Evolutionary conservation across 2,888 invertebrate genomes (phyloP).

Genomic region (Linyphia triangularis): DNA sequence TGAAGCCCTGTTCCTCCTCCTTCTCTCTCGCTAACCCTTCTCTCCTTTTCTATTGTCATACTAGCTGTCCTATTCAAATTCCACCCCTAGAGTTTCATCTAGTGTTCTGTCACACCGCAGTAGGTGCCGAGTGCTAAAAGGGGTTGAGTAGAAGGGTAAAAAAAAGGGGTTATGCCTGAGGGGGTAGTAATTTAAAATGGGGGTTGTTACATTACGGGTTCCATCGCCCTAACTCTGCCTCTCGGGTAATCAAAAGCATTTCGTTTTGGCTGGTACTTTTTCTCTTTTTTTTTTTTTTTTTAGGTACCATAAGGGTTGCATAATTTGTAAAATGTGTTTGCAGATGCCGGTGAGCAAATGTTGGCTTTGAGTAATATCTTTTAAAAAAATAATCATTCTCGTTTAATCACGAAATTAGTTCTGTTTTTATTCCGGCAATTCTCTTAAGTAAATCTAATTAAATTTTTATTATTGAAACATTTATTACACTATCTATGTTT

Average conservation of each 20-base stretch:
- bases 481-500: too few species aligned
- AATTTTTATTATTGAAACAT: too few species aligned
- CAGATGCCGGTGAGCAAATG: too few species aligned
- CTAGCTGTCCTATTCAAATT: not conserved
- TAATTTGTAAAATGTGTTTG: too few species aligned
- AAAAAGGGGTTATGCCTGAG: not conserved
- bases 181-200: conserved; percentile 38
- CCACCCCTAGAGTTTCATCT: not conserved
- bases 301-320: too few species aligned
- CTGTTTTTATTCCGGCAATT: too few species aligned
- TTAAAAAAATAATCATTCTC: too few species aligned
- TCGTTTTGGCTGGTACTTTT: too few species aligned
- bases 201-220: conserved; percentile 7
- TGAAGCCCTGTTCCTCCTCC: not conserved
- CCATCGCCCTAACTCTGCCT: not conserved
- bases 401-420: too few species aligned
- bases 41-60: not conserved
- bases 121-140: conserved; percentile 6
- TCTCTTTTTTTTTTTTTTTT: too few species aligned
- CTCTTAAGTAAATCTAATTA: too few species aligned
- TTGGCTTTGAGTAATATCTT: too few species aligned
- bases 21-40: not conserved
- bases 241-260: conserved; percentile 12
- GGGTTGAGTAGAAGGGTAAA: conserved; percentile 9
- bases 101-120: not conserved